A percentile compares a stretch with the other conserved stretches of the same genome.
phyloP scores from a whole-genome alignment of 2,888 invertebrate genomes.

The Dasypogon diadema region DNA sequence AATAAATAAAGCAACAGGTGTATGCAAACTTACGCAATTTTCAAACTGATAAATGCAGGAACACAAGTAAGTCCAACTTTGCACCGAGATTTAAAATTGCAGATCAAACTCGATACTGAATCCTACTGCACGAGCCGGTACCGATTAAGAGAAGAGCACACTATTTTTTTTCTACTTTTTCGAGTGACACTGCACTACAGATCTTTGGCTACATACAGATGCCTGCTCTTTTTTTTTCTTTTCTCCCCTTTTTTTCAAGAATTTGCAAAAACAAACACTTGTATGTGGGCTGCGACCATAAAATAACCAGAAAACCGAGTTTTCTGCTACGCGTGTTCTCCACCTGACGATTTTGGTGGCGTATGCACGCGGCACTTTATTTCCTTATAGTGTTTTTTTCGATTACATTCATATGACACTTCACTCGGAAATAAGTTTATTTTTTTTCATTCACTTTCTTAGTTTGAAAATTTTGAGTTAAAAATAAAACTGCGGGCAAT shows the following conservation, averaged over 20 bases:
- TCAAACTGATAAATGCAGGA: neutral
- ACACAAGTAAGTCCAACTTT: neutral
- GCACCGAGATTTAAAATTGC: conserved; percentile 6
- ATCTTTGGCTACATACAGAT: conserved; percentile 10
- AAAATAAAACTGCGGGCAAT: conserved; percentile 6
- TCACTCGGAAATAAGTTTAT: neutral
- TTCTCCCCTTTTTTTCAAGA: too few species aligned
- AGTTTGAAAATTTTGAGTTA: conserved; percentile 8
- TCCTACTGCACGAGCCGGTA: neutral
- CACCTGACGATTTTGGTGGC: neutral
- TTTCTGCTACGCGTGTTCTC: neutral
- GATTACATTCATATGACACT: neutral
- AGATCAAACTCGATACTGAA: neutral
- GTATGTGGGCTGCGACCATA: neutral
- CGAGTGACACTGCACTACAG: conserved; percentile 32
- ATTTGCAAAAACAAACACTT: conserved; percentile 3
- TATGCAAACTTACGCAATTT: neutral
- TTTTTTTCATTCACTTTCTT: conserved; percentile 4
- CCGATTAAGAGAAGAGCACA: neutral
- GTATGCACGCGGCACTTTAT: conserved; percentile 22
- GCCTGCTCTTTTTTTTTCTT: neutral
- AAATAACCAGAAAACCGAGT: conserved; percentile 6
- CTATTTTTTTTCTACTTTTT: neutral
- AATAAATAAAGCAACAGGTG: neutral
- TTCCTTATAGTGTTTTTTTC: conserved; percentile 12